Base-by-base conservation (phyloP, 2,113 vertebrate genomes). In the Natator depressus region DNA sequence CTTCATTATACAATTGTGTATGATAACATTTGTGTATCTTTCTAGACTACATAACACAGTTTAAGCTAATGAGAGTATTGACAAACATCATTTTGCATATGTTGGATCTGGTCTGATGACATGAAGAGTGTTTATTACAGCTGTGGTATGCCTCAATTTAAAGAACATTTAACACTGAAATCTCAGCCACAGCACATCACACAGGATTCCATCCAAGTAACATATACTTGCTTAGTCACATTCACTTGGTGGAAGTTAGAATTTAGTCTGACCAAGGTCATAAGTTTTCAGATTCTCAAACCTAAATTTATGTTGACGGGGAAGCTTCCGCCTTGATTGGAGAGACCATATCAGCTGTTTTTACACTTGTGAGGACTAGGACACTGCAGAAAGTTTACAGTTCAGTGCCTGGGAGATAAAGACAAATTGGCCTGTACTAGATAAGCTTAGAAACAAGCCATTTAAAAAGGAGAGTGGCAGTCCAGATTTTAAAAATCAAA, bases 81-180 rank as follows among this genome's bases (percentile, higher is more conserved):
- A 38, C 53, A 78, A 57, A 25, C 82, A 62, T 91, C 47, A 62
- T 42, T 29, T 87, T 78, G 82, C 53, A 62, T 6, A 29, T 22
- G 62, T 84, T n/a, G 51, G 46, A 27, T 76, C 54, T 78, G 84
- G n/a, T 76, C 54, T 78, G 84, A 78, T 78, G 53, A 51, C 79
- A 76, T 19, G 35, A 78, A 5, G 69, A 62, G 51, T 87, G 59
- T 91, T 91, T 76, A 91, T 91, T 91, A 82, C 84, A 91, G 62
- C 84, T 59, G 51, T 87, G 80, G 79, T 25, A 78, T 91, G 80
- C 65, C 87, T 87, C 90, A 91, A n/a, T 54, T 87, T 91, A 49
- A 91, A 51, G 84, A 86, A 42, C 78, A 85, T 81, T 51, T 51
- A 76, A 57, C 90, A 87, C 62, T 91, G 80, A 87, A 87, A 87